Conservation (phyloP, 2,888 invertebrate species). For the Troides aeacus region DNA sequence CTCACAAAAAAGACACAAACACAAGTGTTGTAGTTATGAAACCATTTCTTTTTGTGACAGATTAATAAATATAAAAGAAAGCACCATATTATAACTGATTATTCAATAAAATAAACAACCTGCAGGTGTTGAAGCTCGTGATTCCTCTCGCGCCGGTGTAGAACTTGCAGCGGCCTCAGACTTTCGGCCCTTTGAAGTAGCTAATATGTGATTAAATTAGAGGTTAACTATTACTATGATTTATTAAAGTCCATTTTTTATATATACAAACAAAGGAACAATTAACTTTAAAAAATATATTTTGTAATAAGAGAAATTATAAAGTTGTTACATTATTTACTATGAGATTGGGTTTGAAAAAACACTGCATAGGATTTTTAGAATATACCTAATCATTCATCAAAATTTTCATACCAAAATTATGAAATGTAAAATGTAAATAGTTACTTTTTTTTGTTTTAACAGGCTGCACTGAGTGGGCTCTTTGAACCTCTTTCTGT, state of each 20-base stretch:
- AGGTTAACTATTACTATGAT: background rate
- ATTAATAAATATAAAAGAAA: too few relatives aligned
- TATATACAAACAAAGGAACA: background rate
- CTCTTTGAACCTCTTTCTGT: slow-evolving; percentile 91
- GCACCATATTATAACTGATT: background rate
- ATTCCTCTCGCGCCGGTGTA: slow-evolving; percentile 64
- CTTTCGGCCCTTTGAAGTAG: slow-evolving; percentile 71
- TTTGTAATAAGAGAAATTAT: too few relatives aligned
- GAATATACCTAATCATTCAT: background rate
- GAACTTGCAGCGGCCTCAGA: slow-evolving; percentile 60
- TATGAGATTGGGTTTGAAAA: too few relatives aligned
- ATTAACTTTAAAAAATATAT: too few relatives aligned
- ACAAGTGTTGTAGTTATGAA: too few relatives aligned
- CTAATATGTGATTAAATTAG: slow-evolving; percentile 40
- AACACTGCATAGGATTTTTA: too few relatives aligned
- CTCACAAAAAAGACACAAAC: too few relatives aligned
- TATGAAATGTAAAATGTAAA: background rate
- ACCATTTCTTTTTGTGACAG: too few relatives aligned
- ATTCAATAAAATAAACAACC: slow-evolving; percentile 42
- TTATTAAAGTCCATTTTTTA: background rate
- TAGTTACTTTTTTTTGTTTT: slow-evolving; percentile 82
- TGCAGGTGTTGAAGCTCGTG: slow-evolving; percentile 68
- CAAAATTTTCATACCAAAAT: background rate
- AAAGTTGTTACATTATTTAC: too few relatives aligned
- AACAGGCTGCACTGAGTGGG: slow-evolving; percentile 86